Evolutionary conservation across 2,888 invertebrate genomes (phyloP), one percentile per base, ranked within the genome.

Genomic region (Zelleria hepariella): DNA sequence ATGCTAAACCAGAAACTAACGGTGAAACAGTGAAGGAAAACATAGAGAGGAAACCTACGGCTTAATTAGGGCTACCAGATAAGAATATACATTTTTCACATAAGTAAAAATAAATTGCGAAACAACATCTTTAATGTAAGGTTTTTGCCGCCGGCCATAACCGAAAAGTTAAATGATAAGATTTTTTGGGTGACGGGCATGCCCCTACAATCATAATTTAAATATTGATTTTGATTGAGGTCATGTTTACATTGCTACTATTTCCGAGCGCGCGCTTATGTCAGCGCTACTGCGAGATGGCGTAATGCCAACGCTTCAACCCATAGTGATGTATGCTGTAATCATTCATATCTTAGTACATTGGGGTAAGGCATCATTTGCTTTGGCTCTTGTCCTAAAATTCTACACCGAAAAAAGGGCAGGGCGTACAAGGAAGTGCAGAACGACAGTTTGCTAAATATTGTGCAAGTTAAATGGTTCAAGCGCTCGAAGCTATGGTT

Each of bases 211-310:
- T 20, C 51, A 51, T 51, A 20, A 10, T 42, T 42, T 42, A 51
- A 51, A 51, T 21, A 51, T 51, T 20, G 51, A 51, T 6, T 51
- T 23, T 24, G 51, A 49, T 51, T 51, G 58, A 58, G 58, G 58
- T 51, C 58, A 58, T 58, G 58, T 58, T 58, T 58, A 55, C 55
- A 15, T 21, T 32, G 55, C 15, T 57, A 57, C 57, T 47, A 57
- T 57, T 57, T 57, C 57, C 48, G 57, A 10, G 18, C 57, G 49
- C 58, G 51, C 56, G 56, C 32, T 56, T 32, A 48, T 57, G 57
- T 48, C 57, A 48, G 47, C 56, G 20, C 56, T 21, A 18, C 8
- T 48, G 57, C 23, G 24, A 25, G 47, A 57, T 57, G 57, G 57
- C 57, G 47, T 23, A 47, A 47, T 57, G 57, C 57, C 57, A 57